phyloP scores from a whole-genome alignment of 2,797 vertebrate genomes.

The Microhierax caerulescens region DNA sequence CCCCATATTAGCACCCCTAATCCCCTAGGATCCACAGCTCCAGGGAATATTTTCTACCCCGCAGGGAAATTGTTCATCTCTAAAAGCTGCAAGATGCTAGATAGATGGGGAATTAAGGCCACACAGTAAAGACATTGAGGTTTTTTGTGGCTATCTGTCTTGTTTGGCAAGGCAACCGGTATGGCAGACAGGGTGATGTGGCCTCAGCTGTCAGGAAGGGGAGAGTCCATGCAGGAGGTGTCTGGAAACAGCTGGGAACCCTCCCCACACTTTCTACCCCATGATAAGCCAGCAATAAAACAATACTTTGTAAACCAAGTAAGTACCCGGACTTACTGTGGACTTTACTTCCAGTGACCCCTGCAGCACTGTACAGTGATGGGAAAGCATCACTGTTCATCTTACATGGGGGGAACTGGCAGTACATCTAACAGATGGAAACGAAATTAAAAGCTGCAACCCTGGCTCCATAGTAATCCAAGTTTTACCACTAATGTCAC shows the following conservation, averaged over 20 bases:
- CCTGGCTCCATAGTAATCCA: not conserved
- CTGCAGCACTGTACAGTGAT: not conserved
- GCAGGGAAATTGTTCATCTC: not conserved
- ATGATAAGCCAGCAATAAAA: slow-evolving; percentile 37
- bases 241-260: slow-evolving; percentile 49
- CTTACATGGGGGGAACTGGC: not conserved
- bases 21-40: not conserved
- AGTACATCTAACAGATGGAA: not conserved
- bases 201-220: slow-evolving; percentile 2
- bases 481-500: not conserved
- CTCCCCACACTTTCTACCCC: not conserved
- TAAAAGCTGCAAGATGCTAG: not conserved
- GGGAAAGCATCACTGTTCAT: not conserved
- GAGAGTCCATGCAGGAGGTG: not conserved
- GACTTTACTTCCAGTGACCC: slow-evolving; percentile 1
- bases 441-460: not conserved
- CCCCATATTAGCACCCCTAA: not conserved
- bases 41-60: not conserved
- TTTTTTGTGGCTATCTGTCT: not conserved
- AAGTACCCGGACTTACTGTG: not conserved
- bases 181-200: not conserved
- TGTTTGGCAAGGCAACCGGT: not conserved
- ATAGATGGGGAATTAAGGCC: not conserved
- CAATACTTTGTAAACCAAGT: slow-evolving; percentile 1
- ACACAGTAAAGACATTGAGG: not conserved